phyloP scores from a whole-genome alignment of 1,140 invertebrate genomes.

The Drosophila elegans region DNA sequence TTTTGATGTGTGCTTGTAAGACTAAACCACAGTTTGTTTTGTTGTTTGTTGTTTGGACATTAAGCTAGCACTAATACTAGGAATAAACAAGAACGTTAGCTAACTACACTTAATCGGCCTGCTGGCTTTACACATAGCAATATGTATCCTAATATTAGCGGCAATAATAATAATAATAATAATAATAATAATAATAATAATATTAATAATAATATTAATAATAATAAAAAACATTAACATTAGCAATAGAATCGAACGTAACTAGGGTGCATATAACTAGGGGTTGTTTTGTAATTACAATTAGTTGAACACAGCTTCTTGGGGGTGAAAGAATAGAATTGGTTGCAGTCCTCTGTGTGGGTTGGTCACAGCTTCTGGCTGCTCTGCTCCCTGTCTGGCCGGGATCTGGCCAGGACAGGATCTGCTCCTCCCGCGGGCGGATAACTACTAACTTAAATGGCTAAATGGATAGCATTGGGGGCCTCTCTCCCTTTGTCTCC shows the following conservation, averaged over 20 bases:
- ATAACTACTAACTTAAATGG: slow-evolving; percentile 3
- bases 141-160: slow-evolving; percentile 1
- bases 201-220: slow-evolving; percentile 11
- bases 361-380: slow-evolving; percentile 13
- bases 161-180: slow-evolving; percentile 15
- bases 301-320: slow-evolving; percentile 84
- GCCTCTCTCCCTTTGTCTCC: background rate
- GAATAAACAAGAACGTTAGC: slow-evolving; percentile 57
- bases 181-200: slow-evolving; percentile 13
- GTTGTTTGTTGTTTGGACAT: slow-evolving; percentile 51
- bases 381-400: slow-evolving; percentile 3
- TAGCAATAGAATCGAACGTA: slow-evolving; percentile 21
- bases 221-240: slow-evolving; percentile 37
- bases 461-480: slow-evolving; percentile 2
- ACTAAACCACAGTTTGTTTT: slow-evolving; percentile 84
- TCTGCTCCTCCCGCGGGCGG: slow-evolving; percentile 10
- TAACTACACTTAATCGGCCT: slow-evolving; percentile 30
- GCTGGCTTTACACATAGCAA: background rate
- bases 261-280: slow-evolving; percentile 19
- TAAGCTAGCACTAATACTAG: slow-evolving; percentile 49
- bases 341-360: slow-evolving; percentile 40
- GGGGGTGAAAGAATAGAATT: slow-evolving; percentile 84
- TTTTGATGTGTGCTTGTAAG: slow-evolving; percentile 61
- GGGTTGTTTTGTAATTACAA: slow-evolving; percentile 30
- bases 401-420: background rate